Conservation (phyloP, 2,797 vertebrate genomes). For the Dryobates pubescens region DNA sequence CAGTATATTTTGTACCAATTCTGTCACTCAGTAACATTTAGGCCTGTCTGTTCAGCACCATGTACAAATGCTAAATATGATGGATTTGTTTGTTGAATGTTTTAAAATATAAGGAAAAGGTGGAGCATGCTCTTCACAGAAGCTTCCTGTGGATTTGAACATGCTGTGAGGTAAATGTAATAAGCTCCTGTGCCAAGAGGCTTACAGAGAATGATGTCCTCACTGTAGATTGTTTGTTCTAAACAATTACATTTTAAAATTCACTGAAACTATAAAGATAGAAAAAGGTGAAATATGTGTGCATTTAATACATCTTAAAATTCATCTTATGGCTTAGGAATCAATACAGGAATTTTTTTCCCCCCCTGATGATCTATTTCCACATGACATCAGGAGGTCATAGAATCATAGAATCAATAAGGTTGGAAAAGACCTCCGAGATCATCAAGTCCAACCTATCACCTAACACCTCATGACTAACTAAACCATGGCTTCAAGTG, state of each 20-base stretch:
- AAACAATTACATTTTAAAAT: neutral
- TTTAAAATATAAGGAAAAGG: neutral
- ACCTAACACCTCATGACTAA: no score
- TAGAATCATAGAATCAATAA: no score
- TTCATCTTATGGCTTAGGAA: neutral
- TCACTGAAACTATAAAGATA: neutral
- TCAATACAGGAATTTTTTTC: neutral
- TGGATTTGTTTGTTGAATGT: conserved; percentile 56
- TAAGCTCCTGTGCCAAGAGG: neutral
- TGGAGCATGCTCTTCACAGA: neutral
- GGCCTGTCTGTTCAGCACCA: neutral
- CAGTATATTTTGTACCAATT: neutral
- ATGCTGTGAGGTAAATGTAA: neutral
- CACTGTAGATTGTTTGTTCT: neutral
- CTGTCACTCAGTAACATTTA: conserved; percentile 57
- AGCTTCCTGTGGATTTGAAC: conserved; percentile 31
- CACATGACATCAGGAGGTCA: neutral
- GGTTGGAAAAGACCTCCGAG: no score
- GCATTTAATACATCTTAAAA: neutral
- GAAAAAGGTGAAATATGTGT: neutral
- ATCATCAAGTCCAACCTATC: no score
- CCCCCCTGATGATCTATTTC: neutral
- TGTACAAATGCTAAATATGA: conserved; percentile 56
- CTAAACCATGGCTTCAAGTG: no score
- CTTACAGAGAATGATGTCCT: neutral